Evolutionary conservation across 2,888 invertebrate genomes (phyloP), one percentile per base, ranked within the genome.

Genomic region (Drosophila sordidapex): DNA sequence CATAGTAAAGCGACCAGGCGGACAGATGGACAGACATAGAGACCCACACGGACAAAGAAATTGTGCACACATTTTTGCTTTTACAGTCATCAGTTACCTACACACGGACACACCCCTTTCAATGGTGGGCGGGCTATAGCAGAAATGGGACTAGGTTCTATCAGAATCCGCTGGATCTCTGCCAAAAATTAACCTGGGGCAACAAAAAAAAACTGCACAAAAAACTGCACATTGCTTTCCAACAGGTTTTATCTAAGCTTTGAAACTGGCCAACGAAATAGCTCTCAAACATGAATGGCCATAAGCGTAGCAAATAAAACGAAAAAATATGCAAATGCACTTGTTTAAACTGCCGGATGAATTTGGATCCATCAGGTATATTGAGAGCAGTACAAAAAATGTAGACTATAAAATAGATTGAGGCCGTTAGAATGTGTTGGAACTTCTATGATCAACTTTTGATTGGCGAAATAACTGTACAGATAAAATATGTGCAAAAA

Each of bases 301-400:
- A 56, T 61, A 67, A 60, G 10, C 35, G 25, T 8, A 10, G 8
- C 11, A 25, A 51, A 73, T 52, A 71, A 56, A 51, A 62, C 43
- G n/a, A 21, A 8, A 43, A 58, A 33, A 62, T 79, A 79, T 87
- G 76, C 79, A 86, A 84, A 82, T 84, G 80, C 80, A 73, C 59
- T 68, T 82, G 49, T 35, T 29, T 54, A 56, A 58, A 65, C 46
- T 27, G 49, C 49, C 52, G 46, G 48, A 51, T 62, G 56, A 59
- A 61, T 70, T 70, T 74, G 59, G 52, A 74, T 80, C 72, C 58
- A 48, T 57, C 59, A 69, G 65, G 59, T 75, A 83, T 73, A 57
- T 27, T 43, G 48, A 58, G 49, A 62, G 31, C 61, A 59, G 56
- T 35, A 48, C 65, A 78, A 74, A 36, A 52, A 59, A 48, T 27